Evolutionary conservation across 2,113 vertebrate genomes (phyloP).

Genomic region (Montifringilla adamsi): DNA sequence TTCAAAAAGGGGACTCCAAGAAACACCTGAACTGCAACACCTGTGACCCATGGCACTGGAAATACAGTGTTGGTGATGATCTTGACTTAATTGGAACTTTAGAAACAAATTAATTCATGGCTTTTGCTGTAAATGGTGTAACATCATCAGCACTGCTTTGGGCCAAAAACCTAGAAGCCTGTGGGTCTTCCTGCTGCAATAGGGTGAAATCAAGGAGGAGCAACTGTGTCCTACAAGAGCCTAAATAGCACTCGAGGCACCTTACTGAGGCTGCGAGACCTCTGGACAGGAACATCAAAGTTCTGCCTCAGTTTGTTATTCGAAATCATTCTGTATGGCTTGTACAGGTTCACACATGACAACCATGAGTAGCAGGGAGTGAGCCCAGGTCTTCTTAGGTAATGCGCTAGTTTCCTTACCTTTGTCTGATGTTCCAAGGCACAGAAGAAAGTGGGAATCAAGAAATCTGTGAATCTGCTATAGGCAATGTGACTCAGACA

Average conservation of each 20-base stretch:
- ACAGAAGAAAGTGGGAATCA: not conserved
- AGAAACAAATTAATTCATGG: not conserved
- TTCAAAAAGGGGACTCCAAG: not conserved
- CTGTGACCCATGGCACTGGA: not conserved
- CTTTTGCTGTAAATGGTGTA: not conserved
- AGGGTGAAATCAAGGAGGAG: not conserved
- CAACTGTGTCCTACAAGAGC: not conserved
- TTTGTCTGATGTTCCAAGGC: not conserved
- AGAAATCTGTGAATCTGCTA: not conserved
- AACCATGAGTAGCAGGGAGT: not conserved
- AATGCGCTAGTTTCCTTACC: not conserved
- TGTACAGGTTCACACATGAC: not conserved
- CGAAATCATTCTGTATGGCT: not conserved
- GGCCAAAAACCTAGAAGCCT: not conserved
- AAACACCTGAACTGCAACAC: not conserved
- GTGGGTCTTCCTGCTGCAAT: not conserved
- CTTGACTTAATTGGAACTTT: not conserved
- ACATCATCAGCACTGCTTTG: not conserved
- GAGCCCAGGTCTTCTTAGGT: not conserved
- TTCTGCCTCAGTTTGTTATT: not conserved
- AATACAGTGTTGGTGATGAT: not conserved
- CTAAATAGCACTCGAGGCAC: not conserved
- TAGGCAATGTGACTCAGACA: not conserved
- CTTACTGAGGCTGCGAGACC: accelerated
- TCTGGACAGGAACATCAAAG: accelerated